Percentiles rank a stretch among this genome's conserved stretches.
Conservation (phyloP, 2,888 invertebrate genomes). For the Oeneis ivallda region DNA sequence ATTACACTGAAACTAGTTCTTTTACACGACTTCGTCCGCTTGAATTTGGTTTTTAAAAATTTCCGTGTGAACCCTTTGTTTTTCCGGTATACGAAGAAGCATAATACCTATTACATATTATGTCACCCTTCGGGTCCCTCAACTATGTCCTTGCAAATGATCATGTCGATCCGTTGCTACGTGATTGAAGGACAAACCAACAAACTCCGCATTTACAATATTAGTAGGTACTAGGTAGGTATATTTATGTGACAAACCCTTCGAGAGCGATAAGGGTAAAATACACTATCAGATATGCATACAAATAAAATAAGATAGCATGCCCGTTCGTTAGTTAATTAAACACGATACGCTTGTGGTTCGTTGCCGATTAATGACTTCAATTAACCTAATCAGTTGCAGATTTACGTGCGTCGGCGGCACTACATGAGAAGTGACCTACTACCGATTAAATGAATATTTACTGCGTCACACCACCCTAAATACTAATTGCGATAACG, state of each 20-base stretch:
- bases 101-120: no score
- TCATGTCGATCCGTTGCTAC: no score
- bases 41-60: no score
- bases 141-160: no score
- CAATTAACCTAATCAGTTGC: conserved; percentile 76
- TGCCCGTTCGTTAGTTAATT: conserved; percentile 77
- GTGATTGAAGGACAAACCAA: no score
- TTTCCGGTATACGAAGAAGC: no score
- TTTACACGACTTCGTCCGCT: no score
- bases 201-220: no score
- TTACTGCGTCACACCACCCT: conserved; percentile 42
- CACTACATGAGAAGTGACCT: conserved; percentile 43
- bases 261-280: conserved; percentile 20
- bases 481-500: conserved; percentile 18
- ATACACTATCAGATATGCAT: conserved; percentile 24
- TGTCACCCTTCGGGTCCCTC: no score
- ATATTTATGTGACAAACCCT: conserved; percentile 10
- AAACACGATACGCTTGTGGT: conserved; percentile 74
- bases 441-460: conserved; percentile 48
- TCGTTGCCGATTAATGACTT: conserved; percentile 72
- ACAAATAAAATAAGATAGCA: conserved; percentile 65
- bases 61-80: no score
- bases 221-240: no score
- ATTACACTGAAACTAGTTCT: no score
- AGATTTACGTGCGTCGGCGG: conserved; percentile 62